phyloP scores from a whole-genome alignment of 2,888 invertebrate species.

The Drosophila testacea region DNA sequence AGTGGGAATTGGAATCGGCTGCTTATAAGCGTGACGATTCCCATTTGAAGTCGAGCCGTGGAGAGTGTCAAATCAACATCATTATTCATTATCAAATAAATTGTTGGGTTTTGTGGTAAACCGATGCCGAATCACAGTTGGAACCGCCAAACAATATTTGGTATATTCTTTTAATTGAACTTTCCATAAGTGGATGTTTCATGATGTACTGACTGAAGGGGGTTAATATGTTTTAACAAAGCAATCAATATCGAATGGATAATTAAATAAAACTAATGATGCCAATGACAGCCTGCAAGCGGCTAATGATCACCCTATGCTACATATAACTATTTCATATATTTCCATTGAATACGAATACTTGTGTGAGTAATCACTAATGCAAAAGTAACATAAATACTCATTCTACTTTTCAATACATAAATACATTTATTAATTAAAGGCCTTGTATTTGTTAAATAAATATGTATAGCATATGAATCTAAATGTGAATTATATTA shows the following conservation, averaged over 20 bases:
- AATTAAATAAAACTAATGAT: constrained; percentile 82
- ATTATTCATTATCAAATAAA: constrained; percentile 81
- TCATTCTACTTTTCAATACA: too few species aligned
- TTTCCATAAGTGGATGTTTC: constrained; percentile 53
- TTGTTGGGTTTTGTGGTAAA: constrained; percentile 67
- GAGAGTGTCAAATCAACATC: constrained; percentile 79
- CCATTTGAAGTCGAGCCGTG: constrained; percentile 66
- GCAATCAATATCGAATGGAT: constrained; percentile 76
- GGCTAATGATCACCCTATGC: constrained; percentile 60
- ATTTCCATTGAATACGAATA: not conserved
- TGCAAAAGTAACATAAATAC: not conserved
- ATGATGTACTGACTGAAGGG: constrained; percentile 41
- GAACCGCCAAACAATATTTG: constrained; percentile 38
- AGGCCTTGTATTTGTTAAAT: too few species aligned
- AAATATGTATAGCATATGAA: too few species aligned
- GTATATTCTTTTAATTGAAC: constrained; percentile 72
- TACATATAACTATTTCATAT: constrained; percentile 4
- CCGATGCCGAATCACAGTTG: constrained; percentile 64
- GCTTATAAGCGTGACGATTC: constrained; percentile 71
- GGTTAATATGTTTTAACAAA: constrained; percentile 76
- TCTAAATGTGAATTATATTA: too few species aligned
- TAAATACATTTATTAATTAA: too few species aligned
- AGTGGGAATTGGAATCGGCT: constrained; percentile 30
- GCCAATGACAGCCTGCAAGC: constrained; percentile 68
- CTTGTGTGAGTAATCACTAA: not conserved